phyloP scores from a whole-genome alignment of 2,113 vertebrate genomes.

The Pitta sordida region DNA sequence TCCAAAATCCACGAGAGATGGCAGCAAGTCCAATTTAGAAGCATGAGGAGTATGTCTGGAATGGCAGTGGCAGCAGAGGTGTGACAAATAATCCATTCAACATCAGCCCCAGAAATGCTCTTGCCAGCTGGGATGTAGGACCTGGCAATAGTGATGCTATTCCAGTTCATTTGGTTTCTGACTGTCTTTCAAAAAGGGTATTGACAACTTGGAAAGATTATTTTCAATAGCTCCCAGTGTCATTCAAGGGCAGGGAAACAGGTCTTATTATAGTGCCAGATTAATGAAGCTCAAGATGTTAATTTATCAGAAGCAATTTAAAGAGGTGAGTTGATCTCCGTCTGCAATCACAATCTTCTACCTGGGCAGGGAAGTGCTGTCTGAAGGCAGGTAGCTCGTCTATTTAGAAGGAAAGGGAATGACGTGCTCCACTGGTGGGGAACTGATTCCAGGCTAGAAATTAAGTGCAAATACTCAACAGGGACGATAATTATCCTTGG shows the following conservation, averaged over 20 bases:
- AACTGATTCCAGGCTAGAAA: constrained; percentile 35
- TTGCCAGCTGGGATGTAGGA: not conserved
- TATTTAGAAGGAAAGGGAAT: not conserved
- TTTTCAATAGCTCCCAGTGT: constrained; percentile 24
- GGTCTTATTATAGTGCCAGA: constrained; percentile 28
- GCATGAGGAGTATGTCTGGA: not conserved
- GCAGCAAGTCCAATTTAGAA: not conserved
- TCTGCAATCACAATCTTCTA: not conserved
- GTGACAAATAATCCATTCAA: not conserved
- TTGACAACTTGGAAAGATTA: not conserved
- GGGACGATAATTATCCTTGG: not conserved
- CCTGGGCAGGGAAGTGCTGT: not conserved
- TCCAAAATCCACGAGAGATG: not conserved
- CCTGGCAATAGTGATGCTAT: not conserved
- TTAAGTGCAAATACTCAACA: not conserved
- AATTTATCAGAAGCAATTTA: constrained; percentile 52
- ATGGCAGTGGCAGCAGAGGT: not conserved
- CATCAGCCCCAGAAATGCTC: not conserved
- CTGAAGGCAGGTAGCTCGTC: constrained; percentile 4
- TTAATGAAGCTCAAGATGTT: constrained; percentile 46
- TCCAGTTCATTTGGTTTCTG: not conserved
- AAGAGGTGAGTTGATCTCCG: not conserved
- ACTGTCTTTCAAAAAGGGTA: not conserved
- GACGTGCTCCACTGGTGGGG: constrained; percentile 24
- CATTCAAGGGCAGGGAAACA: constrained; percentile 36